Percentiles rank a stretch among this genome's conserved stretches.
Conservation (phyloP, 2,888 invertebrate genomes). For the Volucella bombylans region DNA sequence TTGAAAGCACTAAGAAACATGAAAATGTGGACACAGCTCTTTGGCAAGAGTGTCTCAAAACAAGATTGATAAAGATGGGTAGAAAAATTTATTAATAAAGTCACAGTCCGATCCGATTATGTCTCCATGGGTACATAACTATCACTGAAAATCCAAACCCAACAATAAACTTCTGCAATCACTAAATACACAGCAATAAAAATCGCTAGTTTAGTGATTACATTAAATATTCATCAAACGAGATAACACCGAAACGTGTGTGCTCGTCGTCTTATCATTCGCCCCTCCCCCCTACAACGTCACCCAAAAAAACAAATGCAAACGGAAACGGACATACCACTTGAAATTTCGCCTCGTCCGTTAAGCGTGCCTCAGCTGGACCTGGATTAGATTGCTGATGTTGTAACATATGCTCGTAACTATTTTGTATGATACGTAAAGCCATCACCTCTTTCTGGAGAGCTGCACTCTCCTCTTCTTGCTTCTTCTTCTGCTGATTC, state of each 20-base stretch:
- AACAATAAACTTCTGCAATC: no score
- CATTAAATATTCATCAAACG: slow-evolving; percentile 1
- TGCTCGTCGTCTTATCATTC: no score
- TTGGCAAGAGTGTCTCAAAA: no score
- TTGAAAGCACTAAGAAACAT: no score
- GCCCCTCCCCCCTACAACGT: no score
- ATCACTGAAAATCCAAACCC: no score
- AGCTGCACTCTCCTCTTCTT: slow-evolving; percentile 96
- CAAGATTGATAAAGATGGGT: no score
- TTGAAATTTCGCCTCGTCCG: slow-evolving; percentile 97
- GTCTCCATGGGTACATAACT: no score
- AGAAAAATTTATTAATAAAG: no score
- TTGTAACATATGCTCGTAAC: slow-evolving; percentile 97
- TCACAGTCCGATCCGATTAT: no score
- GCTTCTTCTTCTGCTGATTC: slow-evolving; percentile 94
- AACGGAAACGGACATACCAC: slow-evolving; percentile 86
- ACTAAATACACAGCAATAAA: no score
- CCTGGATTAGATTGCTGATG: slow-evolving; percentile 96
- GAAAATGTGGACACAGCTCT: no score
- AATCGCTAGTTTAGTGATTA: slow-evolving; percentile 5
- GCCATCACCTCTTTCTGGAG: slow-evolving; percentile 96
- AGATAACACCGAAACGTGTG: neutral
- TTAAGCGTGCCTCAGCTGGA: slow-evolving; percentile 92
- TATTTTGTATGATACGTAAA: slow-evolving; percentile 95
- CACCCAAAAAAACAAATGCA: neutral